Base-by-base conservation (phyloP, 2,797 vertebrate genomes). In the Morus bassanus region DNA sequence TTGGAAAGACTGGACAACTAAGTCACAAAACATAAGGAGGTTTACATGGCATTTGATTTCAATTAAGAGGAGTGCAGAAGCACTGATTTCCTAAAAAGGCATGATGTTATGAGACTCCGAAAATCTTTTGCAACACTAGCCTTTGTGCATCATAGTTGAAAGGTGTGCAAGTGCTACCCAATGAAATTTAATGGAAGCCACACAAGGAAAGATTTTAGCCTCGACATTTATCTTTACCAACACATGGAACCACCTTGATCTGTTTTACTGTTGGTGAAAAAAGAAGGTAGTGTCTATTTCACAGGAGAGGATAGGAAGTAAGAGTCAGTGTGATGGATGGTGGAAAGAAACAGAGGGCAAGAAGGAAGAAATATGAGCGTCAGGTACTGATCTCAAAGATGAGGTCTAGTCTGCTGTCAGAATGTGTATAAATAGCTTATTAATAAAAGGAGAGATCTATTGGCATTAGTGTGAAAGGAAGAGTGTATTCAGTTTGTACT, bases 241-340 rank as follows among this genome's bases (percentile, higher is more conserved):
- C 96, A 97, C 96, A 88, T 86, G 80, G 45, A 95, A 74, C 70
- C 79, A 85, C 93, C 89, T 96, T 97, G 96, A 94, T 96, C 91
- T 93, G 73, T 86, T 96, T 96, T 96, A 88, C 63, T 76, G 73
- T 85, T 75, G 83, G 68, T 95, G 93, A 94, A 96, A 97, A 96
- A 96, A 91, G 70, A 94, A 94, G 89, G 92, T 86, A 95, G 93
- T 96, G 94, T 94, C 92, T 89, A 87, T 97, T 97, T 96, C 96
- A 97, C 82, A 96, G 91, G 79, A 95, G 67, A 96, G 76, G 56
- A 91, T 96, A 97, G 96, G 97, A 97, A 96, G 91, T 96, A 96
- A 65, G 79, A 97, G 97, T 96, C 96, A 97, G 59, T 27, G 82
- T 97, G 96, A 97, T 95, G 89, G 89, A 96, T 96, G 92, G 89